Evolutionary conservation across 2,113 vertebrate genomes (phyloP), one percentile per base, ranked within the genome.

Genomic region (Dissostichus mawsoni): DNA sequence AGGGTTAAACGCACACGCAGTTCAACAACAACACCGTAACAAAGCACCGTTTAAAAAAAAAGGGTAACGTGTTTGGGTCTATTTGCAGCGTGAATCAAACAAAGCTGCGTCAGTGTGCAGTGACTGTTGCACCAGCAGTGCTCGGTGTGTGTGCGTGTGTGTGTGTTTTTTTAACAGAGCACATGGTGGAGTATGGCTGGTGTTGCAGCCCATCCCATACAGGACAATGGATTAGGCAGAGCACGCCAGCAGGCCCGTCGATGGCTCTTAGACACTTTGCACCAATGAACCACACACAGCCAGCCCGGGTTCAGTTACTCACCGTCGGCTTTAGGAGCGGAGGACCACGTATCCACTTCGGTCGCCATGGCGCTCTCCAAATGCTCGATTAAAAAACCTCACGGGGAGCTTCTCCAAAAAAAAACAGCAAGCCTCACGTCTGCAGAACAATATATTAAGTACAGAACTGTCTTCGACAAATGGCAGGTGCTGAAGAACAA

Each of bases 291-390:
- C n/a, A 8, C 1, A 6, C 74, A 41, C 36, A 8, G 20, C 51
- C 0, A 13, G 23, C 70, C 23, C 2, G 20, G 3, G 9, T 44
- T 47, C 20, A 59, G 8, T 3, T 14, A 90, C 94, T 93, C 88
- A 95, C 95, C 95, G 59, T 95, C 94, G 74, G 86, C 87, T 56
- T 83, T 74, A 0, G 85, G 77, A 80, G 82, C 83, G 33, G 64
- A 50, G 82, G 90, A 90, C 94, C 92, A 93, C 73, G 91, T 84
- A 81, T 92, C 94, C 84, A 94, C 94, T 84, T 95, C 93, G 45
- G 94, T 93, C 91, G 95, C 89, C 95, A 95, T 95, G 91, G 87
- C 89, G 75, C 84, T 86, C 76, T 81, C 57, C 55, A 50, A 83
- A 64, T 79, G 73, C 76, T 87, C 78, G 80, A 58, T 87, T 80